These are phyloP conservation scores for Eulemur rufifrons DNA, from an alignment of 2,113 vertebrate species.

Conservation along the genomic window DNA sequence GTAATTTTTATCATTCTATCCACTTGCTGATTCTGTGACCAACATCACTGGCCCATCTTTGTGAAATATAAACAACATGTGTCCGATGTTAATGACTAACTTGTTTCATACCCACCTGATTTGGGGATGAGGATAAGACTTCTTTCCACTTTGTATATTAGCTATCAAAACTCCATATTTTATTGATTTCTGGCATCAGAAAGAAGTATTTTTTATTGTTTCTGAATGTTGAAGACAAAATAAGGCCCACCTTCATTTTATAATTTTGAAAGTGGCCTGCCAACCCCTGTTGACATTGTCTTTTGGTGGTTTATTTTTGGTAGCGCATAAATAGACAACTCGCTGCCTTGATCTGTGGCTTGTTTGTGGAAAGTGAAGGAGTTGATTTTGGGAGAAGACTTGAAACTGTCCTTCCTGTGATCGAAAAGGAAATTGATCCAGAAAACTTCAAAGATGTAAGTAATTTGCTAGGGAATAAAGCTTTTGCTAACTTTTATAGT, in stretches of 20 bases:
- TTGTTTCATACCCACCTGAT: not conserved
- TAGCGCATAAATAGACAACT: slow-evolving; percentile 90
- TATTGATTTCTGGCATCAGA: not conserved
- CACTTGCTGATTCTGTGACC: not conserved
- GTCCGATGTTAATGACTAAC: not conserved
- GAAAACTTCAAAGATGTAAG: slow-evolving; percentile 91
- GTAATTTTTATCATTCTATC: not conserved
- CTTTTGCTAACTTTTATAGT: not conserved
- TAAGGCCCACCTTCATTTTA: not conserved
- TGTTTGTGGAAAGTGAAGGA: slow-evolving; percentile 94
- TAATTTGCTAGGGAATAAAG: not conserved
- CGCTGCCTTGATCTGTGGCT: slow-evolving; percentile 91
- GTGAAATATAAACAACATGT: not conserved
- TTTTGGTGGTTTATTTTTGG: slow-evolving; percentile 16
- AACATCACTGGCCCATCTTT: not conserved
- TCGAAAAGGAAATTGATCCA: slow-evolving; percentile 91
- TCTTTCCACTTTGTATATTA: not conserved
- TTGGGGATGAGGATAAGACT: not conserved
- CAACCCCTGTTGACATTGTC: not conserved
- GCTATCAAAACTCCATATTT: not conserved
- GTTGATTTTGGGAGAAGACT: slow-evolving; percentile 89
- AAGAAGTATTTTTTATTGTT: not conserved
- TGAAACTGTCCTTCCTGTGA: slow-evolving; percentile 86
- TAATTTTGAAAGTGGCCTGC: not conserved
- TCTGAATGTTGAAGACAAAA: not conserved